Conservation (phyloP, 1,140 invertebrate genomes). For the Heliconius hewitsoni region DNA sequence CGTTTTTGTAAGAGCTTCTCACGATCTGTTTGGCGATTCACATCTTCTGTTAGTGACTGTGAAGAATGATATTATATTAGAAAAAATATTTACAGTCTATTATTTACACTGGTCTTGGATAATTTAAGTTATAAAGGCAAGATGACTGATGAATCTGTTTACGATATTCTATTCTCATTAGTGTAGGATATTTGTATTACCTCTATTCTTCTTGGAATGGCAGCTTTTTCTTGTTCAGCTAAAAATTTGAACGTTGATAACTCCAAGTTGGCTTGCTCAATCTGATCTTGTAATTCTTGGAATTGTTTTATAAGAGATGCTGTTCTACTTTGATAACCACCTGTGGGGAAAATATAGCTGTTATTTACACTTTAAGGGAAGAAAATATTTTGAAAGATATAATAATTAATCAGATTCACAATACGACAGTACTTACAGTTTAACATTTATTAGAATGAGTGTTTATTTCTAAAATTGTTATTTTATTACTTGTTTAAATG, state of each 20-base stretch:
- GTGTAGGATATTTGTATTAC: slow-evolving; percentile 61
- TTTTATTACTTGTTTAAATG: no score
- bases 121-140: no score
- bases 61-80: slow-evolving; percentile 32
- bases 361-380: no score
- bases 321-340: slow-evolving; percentile 84
- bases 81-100: slow-evolving; percentile 11
- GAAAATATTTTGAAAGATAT: no score
- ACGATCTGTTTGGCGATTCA: slow-evolving; percentile 93
- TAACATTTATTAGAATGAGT: no score
- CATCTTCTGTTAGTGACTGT: slow-evolving; percentile 94
- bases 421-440: no score
- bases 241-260: slow-evolving; percentile 96
- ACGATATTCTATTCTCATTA: no score
- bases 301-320: slow-evolving; percentile 95
- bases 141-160: no score
- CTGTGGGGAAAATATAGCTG: slow-evolving; percentile 32
- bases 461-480: no score
- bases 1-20: slow-evolving; percentile 93
- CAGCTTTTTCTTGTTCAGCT: slow-evolving; percentile 93
- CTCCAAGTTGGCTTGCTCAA: slow-evolving; percentile 94
- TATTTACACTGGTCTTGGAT: no score
- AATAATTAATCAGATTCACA: no score
- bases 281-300: slow-evolving; percentile 93
- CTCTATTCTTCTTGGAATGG: slow-evolving; percentile 94